Base-by-base conservation (phyloP, 2,888 invertebrate species). In the Anaspis maculata region DNA sequence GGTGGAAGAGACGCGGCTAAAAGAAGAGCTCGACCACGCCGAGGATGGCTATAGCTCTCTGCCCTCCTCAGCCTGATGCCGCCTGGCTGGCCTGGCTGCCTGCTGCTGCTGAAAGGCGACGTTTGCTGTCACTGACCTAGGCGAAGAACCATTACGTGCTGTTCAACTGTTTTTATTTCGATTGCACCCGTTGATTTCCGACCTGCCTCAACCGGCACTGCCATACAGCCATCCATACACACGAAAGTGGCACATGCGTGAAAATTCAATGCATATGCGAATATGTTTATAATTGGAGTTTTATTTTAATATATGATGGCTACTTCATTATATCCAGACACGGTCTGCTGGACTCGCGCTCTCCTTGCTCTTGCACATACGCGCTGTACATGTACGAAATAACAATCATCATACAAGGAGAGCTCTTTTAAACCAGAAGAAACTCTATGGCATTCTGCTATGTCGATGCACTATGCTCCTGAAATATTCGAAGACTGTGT, bases 211-310 rank as follows among this genome's bases (percentile, higher is more conserved):
- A 57, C 42, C 41, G 38, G 45, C 44, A 39, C n/a, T n/a, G n/a
- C n/a, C n/a, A n/a, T n/a, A n/a, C n/a, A n/a, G 39, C 32, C 31
- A 25, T 4, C 13, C 11, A 10, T 15, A 11, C 14, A 42, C 34
- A 44, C 42, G 48, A 54, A 58, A 60, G 54, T 57, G 56, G 58
- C 56, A 58, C 57, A 58, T 58, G 57, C 55, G 55, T 58, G 54
- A 56, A 58, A 58, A 56, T 56, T 47, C 49, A 52, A 56, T 54
- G 48, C 52, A 54, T 53, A 54, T 56, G 52, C 51, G 53, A 51
- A 53, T 48, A 49, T 51, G n/a, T 24, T 56, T 47, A 51, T 56
- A 57, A 57, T 56, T 57, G 56, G 44, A 49, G 48, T 57, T 56
- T 55, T 50, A 56, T 58, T 57, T 56, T 57, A 55, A 53, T 54